Conservation (phyloP, 2,888 invertebrate genomes). For the Eilema depressum region DNA sequence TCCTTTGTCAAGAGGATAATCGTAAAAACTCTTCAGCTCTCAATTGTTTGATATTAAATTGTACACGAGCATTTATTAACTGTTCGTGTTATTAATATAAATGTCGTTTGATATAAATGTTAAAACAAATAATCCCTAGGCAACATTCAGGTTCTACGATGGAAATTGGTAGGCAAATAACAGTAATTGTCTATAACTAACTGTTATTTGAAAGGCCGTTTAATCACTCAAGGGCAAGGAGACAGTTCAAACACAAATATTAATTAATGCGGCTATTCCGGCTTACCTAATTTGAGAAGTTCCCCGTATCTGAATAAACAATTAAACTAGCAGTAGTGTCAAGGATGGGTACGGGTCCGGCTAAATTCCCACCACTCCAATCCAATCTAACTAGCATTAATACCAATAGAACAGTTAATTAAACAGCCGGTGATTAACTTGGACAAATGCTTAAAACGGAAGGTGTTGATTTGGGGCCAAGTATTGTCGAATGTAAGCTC, state of each 20-base stretch:
- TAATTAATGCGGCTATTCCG: slow-evolving; percentile 83
- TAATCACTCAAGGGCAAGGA: slow-evolving; percentile 82
- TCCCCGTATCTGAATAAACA: slow-evolving; percentile 82
- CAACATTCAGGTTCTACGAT: slow-evolving; percentile 54
- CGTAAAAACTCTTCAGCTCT: slow-evolving; percentile 57
- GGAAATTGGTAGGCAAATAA: slow-evolving; percentile 72
- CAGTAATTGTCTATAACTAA: slow-evolving; percentile 76
- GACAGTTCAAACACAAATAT: slow-evolving; percentile 85
- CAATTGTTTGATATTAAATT: slow-evolving; percentile 41
- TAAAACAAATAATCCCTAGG: slow-evolving; percentile 53
- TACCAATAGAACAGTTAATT: slow-evolving; percentile 45
- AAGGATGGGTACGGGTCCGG: slow-evolving; percentile 48
- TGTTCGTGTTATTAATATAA: slow-evolving; percentile 18
- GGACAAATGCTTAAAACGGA: slow-evolving; percentile 4
- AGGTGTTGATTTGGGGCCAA: not conserved
- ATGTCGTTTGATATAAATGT: slow-evolving; percentile 27
- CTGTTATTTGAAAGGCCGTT: slow-evolving; percentile 80
- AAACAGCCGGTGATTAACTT: slow-evolving; percentile 21
- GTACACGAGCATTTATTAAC: slow-evolving; percentile 21
- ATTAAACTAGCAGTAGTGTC: slow-evolving; percentile 77
- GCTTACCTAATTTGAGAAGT: slow-evolving; percentile 83
- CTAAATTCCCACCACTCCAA: slow-evolving; percentile 30
- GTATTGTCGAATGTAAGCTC: not conserved
- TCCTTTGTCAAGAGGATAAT: slow-evolving; percentile 73
- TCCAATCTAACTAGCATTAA: slow-evolving; percentile 37